phyloP scores from a whole-genome alignment of 2,888 invertebrate genomes.

The Agrochola circellaris region DNA sequence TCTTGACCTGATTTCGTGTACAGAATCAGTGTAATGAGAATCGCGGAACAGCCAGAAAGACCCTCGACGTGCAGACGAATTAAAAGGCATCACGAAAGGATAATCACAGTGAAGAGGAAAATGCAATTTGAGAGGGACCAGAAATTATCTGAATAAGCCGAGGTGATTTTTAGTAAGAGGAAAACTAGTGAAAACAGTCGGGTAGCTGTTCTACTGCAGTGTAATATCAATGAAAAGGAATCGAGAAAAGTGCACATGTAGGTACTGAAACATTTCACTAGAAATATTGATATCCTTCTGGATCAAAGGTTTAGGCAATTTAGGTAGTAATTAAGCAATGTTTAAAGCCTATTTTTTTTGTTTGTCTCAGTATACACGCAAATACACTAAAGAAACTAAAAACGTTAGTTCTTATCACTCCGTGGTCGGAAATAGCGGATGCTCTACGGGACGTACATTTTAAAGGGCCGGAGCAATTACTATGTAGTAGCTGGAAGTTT shows the following conservation, averaged over 20 bases:
- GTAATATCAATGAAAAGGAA: background rate
- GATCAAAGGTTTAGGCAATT: background rate
- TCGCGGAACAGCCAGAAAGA: background rate
- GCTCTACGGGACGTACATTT: slow-evolving; percentile 14
- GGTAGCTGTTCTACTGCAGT: background rate
- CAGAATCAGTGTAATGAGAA: slow-evolving; percentile 16
- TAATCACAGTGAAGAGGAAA: background rate
- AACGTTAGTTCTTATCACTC: slow-evolving; percentile 46
- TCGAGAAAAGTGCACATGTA: background rate
- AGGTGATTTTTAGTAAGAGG: background rate
- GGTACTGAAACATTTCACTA: background rate
- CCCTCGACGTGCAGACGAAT: background rate
- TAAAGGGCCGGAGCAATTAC: slow-evolving; percentile 53
- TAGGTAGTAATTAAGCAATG: too few relatives aligned
- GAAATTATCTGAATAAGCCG: background rate
- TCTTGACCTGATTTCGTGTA: slow-evolving; percentile 44
- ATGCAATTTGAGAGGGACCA: background rate
- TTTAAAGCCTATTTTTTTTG: too few relatives aligned
- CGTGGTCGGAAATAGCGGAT: slow-evolving; percentile 15
- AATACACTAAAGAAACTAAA: slow-evolving; percentile 35
- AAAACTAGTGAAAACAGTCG: background rate
- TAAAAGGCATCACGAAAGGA: slow-evolving; percentile 8
- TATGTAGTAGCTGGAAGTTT: slow-evolving; percentile 60
- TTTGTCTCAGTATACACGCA: background rate
- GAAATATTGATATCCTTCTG: background rate